A percentile compares a stretch with the other conserved stretches of the same genome.
phyloP scores from a whole-genome alignment of 2,797 vertebrate species.

The Syngnathus acus region DNA sequence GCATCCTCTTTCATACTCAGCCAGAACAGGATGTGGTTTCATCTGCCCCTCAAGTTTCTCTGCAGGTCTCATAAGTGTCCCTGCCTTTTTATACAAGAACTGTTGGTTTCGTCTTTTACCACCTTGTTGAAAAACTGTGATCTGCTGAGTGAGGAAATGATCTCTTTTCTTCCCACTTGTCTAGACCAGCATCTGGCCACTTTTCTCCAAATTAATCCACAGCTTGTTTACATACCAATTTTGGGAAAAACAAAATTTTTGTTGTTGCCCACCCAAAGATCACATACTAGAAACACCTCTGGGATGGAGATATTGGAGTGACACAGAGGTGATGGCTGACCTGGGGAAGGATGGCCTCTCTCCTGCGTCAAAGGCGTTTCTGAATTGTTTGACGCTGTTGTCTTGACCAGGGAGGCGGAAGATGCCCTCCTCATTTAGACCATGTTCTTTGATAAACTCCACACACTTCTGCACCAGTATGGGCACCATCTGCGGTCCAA shows the following conservation, averaged over 20 bases:
- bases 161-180: background rate
- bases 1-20: slow-evolving; percentile 32
- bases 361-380: slow-evolving; percentile 88
- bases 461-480: slow-evolving; percentile 88
- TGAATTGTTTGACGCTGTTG: slow-evolving; percentile 86
- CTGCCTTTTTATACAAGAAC: slow-evolving; percentile 12
- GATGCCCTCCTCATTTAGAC: slow-evolving; percentile 86
- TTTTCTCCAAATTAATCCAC: no score
- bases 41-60: slow-evolving; percentile 25
- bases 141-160: background rate
- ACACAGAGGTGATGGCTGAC: slow-evolving; percentile 46
- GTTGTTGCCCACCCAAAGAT: no score
- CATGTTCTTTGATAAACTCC: slow-evolving; percentile 82
- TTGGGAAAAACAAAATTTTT: no score
- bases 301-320: background rate
- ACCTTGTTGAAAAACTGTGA: no score
- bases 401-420: slow-evolving; percentile 96
- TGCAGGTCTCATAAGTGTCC: slow-evolving; percentile 11
- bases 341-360: slow-evolving; percentile 87
- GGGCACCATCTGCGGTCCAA: slow-evolving; percentile 80
- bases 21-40: slow-evolving; percentile 70
- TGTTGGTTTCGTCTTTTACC: background rate
- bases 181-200: no score
- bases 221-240: no score
- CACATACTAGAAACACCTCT: background rate